Conservation (phyloP, 1,140 invertebrate species). For the Brachionus asplanchnoidis region DNA sequence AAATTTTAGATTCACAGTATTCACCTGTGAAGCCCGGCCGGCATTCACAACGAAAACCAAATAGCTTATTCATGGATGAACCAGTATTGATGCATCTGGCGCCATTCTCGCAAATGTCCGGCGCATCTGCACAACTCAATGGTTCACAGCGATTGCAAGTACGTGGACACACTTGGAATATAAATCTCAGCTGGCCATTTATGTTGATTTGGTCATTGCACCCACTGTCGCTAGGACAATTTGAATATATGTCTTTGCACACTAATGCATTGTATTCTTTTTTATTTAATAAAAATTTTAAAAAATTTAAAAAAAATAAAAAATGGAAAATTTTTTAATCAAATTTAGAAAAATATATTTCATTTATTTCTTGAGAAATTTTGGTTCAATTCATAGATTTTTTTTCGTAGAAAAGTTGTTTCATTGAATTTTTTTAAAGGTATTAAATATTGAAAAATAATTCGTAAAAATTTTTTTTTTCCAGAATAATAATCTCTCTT, state of each 20-base stretch:
- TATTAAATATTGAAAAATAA: too few species aligned
- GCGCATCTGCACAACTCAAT: neutral
- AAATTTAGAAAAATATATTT: too few species aligned
- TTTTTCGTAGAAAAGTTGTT: too few species aligned
- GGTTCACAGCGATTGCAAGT: neutral
- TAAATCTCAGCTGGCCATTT: neutral
- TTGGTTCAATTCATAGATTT: too few species aligned
- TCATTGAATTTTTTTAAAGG: too few species aligned
- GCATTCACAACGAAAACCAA: neutral
- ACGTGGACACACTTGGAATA: neutral
- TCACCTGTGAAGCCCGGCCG: neutral
- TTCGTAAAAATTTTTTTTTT: too few species aligned
- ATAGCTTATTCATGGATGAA: neutral
- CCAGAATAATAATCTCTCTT: too few species aligned
- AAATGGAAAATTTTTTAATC: too few species aligned
- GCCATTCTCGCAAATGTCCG: neutral
- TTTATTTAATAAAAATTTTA: neutral
- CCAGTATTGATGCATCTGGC: neutral
- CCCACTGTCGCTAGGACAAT: neutral
- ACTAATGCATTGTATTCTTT: conserved; percentile 21
- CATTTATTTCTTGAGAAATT: too few species aligned
- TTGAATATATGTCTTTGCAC: neutral
- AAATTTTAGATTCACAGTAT: conserved; percentile 14
- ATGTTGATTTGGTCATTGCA: neutral
- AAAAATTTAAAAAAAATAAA: too few species aligned